phyloP scores from a whole-genome alignment of 2,888 invertebrate species.

The Leptinotarsa haldemani region DNA sequence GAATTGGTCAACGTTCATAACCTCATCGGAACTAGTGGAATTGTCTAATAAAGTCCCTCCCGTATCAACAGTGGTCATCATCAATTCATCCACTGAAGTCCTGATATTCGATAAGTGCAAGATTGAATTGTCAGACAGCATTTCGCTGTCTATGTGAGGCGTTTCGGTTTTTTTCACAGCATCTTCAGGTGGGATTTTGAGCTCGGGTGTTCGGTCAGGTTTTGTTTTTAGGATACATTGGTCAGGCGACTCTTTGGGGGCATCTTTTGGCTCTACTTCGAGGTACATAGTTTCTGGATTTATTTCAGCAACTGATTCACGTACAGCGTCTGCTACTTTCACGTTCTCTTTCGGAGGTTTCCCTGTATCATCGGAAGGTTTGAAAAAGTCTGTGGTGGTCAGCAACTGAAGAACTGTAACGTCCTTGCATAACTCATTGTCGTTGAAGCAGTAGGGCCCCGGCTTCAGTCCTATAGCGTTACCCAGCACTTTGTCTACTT shows the following conservation, averaged over 20 bases:
- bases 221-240: constrained; percentile 23
- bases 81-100: constrained; percentile 59
- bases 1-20: constrained; percentile 66
- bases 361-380: constrained; percentile 38
- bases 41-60: constrained; percentile 60
- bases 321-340: background rate
- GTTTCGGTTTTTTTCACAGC: constrained; percentile 25
- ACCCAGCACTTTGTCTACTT: constrained; percentile 59
- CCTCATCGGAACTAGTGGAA: constrained; percentile 62
- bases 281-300: background rate
- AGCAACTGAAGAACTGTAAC: constrained; percentile 57
- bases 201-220: constrained; percentile 19
- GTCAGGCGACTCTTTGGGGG: constrained; percentile 1
- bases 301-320: background rate
- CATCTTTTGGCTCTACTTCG: background rate
- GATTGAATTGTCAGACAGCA: constrained; percentile 56
- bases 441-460: constrained; percentile 61
- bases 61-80: constrained; percentile 57
- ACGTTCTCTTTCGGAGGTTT: constrained; percentile 19
- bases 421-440: constrained; percentile 59
- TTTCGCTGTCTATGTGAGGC: constrained; percentile 33
- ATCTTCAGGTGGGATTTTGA: constrained; percentile 21
- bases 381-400: constrained; percentile 55
- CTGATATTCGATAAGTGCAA: constrained; percentile 52
- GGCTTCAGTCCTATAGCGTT: constrained; percentile 58